Percentiles rank a stretch among this genome's conserved stretches.
Evolutionary conservation across 2,888 invertebrate species (phyloP).

Genomic region (Selenia dentaria): DNA sequence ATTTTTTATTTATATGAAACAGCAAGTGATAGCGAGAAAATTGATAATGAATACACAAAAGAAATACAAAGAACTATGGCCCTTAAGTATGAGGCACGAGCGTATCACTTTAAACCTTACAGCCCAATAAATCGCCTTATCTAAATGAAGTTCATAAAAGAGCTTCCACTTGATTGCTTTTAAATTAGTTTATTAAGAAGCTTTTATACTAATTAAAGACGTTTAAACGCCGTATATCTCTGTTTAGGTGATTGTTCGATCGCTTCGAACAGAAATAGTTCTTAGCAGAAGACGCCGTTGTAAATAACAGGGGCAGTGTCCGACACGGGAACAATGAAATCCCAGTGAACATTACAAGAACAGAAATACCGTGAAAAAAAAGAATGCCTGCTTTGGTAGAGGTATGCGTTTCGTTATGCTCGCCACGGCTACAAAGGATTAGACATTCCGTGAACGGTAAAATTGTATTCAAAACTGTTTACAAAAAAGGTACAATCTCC

Average conservation of each 20-base stretch:
- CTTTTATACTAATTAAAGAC: slow-evolving; percentile 66
- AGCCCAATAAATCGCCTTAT: slow-evolving; percentile 51
- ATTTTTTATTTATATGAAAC: too few relatives aligned
- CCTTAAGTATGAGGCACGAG: slow-evolving; percentile 18
- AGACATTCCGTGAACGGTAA: slow-evolving; percentile 51
- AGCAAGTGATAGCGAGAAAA: too few relatives aligned
- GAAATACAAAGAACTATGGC: too few relatives aligned
- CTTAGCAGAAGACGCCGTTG: slow-evolving; percentile 46
- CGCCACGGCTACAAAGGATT: slow-evolving; percentile 60
- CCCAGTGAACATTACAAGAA: slow-evolving; percentile 49
- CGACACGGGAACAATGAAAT: slow-evolving; percentile 59
- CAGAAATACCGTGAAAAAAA: slow-evolving; percentile 61
- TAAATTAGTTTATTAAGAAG: slow-evolving; percentile 65
- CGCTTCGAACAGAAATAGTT: slow-evolving; percentile 57
- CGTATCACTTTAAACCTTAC: slow-evolving; percentile 18
- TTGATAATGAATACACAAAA: too few relatives aligned
- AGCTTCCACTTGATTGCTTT: slow-evolving; percentile 57
- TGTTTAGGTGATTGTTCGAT: slow-evolving; percentile 49
- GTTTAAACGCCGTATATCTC: slow-evolving; percentile 54
- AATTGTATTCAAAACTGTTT: slow-evolving; percentile 51
- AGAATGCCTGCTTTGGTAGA: slow-evolving; percentile 51
- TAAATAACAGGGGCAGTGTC: slow-evolving; percentile 55
- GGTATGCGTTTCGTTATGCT: slow-evolving; percentile 64
- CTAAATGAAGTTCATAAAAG: slow-evolving; percentile 60
- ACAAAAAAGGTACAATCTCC: slow-evolving; percentile 25